Percentiles rank a stretch among this genome's conserved stretches.
phyloP scores from a whole-genome alignment of 2,113 vertebrate species.

The Empidonax traillii region DNA sequence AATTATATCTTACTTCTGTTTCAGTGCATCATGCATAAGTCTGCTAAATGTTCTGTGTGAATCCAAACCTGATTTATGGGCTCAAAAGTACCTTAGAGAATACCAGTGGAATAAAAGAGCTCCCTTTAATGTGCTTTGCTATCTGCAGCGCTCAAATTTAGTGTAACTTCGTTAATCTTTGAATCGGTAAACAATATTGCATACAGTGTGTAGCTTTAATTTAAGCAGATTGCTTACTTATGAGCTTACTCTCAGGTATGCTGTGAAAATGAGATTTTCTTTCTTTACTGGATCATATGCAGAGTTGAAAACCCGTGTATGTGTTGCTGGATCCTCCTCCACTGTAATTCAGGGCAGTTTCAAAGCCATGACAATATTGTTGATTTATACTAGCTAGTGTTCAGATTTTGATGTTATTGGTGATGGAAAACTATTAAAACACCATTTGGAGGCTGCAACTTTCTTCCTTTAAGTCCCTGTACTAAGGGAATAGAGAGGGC shows the following conservation, averaged over 20 bases:
- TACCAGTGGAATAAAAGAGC: constrained; percentile 8
- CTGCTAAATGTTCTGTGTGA: constrained; percentile 48
- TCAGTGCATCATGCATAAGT: constrained; percentile 24
- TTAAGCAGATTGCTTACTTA: constrained; percentile 28
- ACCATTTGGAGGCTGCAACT: neutral
- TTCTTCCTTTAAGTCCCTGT: neutral
- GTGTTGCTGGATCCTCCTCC: neutral
- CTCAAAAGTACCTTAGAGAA: constrained; percentile 32
- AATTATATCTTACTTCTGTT: constrained; percentile 52
- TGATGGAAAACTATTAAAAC: neutral
- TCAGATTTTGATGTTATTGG: neutral
- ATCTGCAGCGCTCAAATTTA: constrained; percentile 14
- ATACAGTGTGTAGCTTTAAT: neutral
- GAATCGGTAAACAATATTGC: constrained; percentile 40
- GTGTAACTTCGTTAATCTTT: constrained; percentile 53
- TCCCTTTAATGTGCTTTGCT: constrained; percentile 30
- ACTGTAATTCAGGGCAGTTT: neutral
- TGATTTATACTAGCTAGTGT: neutral
- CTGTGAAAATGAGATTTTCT: neutral
- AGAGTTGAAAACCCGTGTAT: neutral
- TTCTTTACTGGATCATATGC: neutral
- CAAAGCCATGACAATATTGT: neutral
- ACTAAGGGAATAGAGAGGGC: neutral
- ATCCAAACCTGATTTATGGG: constrained; percentile 37
- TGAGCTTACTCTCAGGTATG: neutral